Conservation (phyloP, 2,113 vertebrate genomes). For the Tachysurus vachellii region DNA sequence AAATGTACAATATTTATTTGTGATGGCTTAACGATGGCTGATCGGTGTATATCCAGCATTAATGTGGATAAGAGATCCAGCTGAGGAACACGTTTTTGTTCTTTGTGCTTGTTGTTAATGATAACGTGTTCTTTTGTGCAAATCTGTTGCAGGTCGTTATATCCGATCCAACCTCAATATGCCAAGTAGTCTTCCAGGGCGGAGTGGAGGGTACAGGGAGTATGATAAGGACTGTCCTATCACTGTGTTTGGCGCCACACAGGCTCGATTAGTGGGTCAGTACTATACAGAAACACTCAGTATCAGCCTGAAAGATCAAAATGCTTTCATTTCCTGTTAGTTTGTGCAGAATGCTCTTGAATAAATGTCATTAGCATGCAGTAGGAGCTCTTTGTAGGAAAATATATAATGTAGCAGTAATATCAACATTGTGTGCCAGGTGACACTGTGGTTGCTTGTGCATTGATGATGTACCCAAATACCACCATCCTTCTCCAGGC, state of each 20-base stretch:
- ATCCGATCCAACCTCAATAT: conserved; percentile 95
- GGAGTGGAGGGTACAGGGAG: conserved; percentile 86
- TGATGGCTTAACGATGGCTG: no score
- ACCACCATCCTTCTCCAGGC: neutral
- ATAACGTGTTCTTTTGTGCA: neutral
- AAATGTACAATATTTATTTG: no score
- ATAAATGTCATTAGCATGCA: neutral
- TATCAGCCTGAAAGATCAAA: neutral
- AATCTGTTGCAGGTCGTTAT: conserved; percentile 80
- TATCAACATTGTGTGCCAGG: neutral
- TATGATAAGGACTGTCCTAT: conserved; percentile 96
- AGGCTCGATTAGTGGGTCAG: conserved; percentile 87
- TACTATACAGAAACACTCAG: neutral
- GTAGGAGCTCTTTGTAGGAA: neutral
- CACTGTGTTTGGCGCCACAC: conserved; percentile 93
- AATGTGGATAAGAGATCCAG: neutral
- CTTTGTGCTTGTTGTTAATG: neutral
- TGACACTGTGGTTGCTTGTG: neutral
- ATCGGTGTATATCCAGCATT: neutral
- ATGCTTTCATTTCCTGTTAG: neutral
- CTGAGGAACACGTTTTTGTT: neutral
- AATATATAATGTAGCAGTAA: neutral
- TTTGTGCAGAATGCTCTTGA: no score
- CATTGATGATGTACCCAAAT: neutral
- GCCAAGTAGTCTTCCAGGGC: conserved; percentile 85